Evolutionary conservation across 2,113 vertebrate genomes (phyloP).

Genomic region (Malurus elegans): DNA sequence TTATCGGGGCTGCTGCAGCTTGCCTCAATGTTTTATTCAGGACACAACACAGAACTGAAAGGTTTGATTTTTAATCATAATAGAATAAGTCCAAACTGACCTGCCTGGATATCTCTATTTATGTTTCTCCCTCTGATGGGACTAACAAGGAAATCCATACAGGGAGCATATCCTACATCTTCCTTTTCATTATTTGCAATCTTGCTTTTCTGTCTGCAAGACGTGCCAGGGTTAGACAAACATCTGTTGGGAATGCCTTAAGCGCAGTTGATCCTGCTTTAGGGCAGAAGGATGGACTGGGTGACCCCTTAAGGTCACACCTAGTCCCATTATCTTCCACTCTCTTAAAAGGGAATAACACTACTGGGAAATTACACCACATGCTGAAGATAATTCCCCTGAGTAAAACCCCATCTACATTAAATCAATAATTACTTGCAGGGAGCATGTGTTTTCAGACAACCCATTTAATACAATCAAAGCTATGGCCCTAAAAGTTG

Average conservation of each 20-base stretch:
- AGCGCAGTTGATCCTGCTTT: slow-evolving; percentile 2
- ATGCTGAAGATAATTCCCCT: background rate
- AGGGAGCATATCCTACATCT: background rate
- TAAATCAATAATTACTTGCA: slow-evolving; percentile 4
- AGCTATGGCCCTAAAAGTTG: background rate
- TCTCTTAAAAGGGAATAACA: background rate
- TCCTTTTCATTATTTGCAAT: background rate
- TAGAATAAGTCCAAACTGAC: background rate
- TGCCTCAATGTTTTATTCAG: background rate
- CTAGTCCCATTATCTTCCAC: slow-evolving; percentile 34
- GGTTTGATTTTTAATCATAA: background rate
- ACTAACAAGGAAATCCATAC: background rate
- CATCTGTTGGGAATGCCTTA: slow-evolving; percentile 28
- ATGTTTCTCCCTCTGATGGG: background rate
- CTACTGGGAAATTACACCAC: background rate
- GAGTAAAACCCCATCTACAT: background rate
- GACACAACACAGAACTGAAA: background rate
- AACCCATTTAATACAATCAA: background rate
- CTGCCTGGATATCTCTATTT: background rate
- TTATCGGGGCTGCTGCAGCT: background rate
- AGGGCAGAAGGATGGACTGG: slow-evolving; percentile 3
- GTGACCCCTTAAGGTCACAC: background rate
- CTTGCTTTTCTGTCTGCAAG: background rate
- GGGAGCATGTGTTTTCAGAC: background rate
- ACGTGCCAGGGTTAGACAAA: background rate